Evolutionary conservation across 2,113 vertebrate species (phyloP), one percentile per base, ranked within the genome.

Genomic region (Helogale parvula): DNA sequence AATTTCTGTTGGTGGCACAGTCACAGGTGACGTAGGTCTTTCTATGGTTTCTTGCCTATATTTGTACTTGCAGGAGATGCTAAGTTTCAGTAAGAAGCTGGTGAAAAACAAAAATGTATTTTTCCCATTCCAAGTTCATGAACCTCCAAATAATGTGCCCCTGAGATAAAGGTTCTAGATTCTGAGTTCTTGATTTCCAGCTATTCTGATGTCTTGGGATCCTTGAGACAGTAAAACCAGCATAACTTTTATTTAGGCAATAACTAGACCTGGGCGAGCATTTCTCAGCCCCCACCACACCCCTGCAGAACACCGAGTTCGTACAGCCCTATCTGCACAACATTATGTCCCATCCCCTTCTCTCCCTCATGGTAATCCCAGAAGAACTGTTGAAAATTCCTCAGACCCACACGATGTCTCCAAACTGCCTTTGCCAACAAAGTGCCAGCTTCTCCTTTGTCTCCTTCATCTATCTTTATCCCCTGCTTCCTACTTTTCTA

Each of bases 21-120:
- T 83, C n/a, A 86, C 27, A 52, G 13, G 29, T 83, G 6, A 60
- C 13, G 8, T 52, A 47, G 57, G 33, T 45, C 35, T 14, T 50
- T 85, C 52, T 45, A 14, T 93, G 84, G 3, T 79, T 92, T 93
- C 86, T 91, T 35, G 7, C 16, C 57, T 81, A 23, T 7, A 5
- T n/a, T 88, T 50, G 45, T 81, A 66, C 23, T 80, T 52, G 47
- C 74, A 92, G 14, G 65, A 95, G 29, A 54, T 45, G 69, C 25
- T 84, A 68, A 54, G 35, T 95, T 92, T 91, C 45, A 27, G 31
- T 85, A 76, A 81, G 81, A 90, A 95, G 7, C 50, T 85, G 41
- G 17, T 96, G 23, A 88, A 93, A 96, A 72, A 81, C 69, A 69
- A 94, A 68, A 31, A 33, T 38, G 3, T 60, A 47, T 68, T 80